phyloP scores from a whole-genome alignment of 2,888 invertebrate species.

The Parnassius smintheus region DNA sequence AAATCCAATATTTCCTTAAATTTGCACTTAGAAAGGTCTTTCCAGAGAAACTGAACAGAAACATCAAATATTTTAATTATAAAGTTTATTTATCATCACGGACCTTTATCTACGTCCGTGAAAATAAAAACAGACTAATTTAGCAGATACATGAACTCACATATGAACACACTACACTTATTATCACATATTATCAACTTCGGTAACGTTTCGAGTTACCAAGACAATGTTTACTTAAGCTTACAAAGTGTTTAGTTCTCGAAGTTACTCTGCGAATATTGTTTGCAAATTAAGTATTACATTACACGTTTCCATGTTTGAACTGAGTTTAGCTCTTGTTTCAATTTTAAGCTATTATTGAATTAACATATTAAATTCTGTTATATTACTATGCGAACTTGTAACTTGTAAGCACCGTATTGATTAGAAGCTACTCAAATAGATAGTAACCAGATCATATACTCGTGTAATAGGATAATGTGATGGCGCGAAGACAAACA shows the following conservation, averaged over 20 bases:
- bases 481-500: no score
- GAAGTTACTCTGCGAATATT: conserved; percentile 50
- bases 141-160: conserved; percentile 9
- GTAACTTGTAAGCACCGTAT: no score
- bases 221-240: conserved; percentile 48
- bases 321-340: conserved; percentile 47
- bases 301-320: conserved; percentile 56
- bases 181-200: conserved; percentile 23
- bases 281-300: conserved; percentile 63
- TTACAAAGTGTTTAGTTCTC: conserved; percentile 55
- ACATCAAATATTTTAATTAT: not conserved
- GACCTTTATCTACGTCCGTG: conserved; percentile 14
- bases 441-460: no score
- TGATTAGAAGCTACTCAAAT: no score
- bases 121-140: conserved; percentile 3
- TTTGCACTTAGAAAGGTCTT: not conserved
- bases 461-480: no score
- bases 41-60: not conserved
- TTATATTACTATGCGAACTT: conserved; percentile 24
- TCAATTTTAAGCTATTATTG: conserved; percentile 28
- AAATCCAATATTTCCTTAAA: conserved; percentile 5
- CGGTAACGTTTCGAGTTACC: conserved; percentile 25
- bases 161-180: conserved; percentile 20
- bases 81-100: not conserved
- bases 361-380: conserved; percentile 18